Base-by-base conservation (phyloP, 2,888 invertebrate species). In the Idaea biselata region DNA sequence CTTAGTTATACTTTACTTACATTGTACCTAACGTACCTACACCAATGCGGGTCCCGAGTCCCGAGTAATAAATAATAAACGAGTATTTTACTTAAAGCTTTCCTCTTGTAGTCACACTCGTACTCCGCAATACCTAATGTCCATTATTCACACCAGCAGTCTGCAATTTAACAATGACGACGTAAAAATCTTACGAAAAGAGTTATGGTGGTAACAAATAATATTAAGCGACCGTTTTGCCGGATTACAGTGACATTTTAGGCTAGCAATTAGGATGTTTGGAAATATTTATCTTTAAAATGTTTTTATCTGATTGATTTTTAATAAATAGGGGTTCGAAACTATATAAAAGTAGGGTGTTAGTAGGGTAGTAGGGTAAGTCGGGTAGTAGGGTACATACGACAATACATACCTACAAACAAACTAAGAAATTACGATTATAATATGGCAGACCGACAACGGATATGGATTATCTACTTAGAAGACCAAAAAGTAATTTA, bases 161-260 rank as follows among this genome's bases (percentile, higher is more conserved):
- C 1, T 71, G 67, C 73, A 76, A 74, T 78, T 76, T 78, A 81
- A 86, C 83, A 87, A 85, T 84, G 83, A 78, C 77, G 70, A 77
- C 77, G 79, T 83, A 81, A 82, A 80, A 69, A 44, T 63, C 66
- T 63, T 68, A 68, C 72, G 59, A 74, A 80, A 79, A 81, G 81
- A 86, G 78, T 84, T 81, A 85, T 82, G 79, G 62, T 63, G 61
- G 69, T 74, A 69, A 78, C 87, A 87, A 86, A 88, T 87, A 82
- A 83, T 80, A 72, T 80, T 82, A 79, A 85, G 80, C 81, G 83
- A 83, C 81, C 81, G 75, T 81, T 82, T 78, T 74, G 74, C 70
- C 71, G 77, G 73, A 69, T 70, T 79, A 76, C 74, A 69, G 74
- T 79, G 79, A 81, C 79, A 81, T 74, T 79, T 79, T 79, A 25